Percentiles rank a stretch among this genome's conserved stretches.
These are phyloP conservation scores for Therioaphis trifolii DNA, from an alignment of 2,888 invertebrate genomes.

Conservation along the genomic window DNA sequence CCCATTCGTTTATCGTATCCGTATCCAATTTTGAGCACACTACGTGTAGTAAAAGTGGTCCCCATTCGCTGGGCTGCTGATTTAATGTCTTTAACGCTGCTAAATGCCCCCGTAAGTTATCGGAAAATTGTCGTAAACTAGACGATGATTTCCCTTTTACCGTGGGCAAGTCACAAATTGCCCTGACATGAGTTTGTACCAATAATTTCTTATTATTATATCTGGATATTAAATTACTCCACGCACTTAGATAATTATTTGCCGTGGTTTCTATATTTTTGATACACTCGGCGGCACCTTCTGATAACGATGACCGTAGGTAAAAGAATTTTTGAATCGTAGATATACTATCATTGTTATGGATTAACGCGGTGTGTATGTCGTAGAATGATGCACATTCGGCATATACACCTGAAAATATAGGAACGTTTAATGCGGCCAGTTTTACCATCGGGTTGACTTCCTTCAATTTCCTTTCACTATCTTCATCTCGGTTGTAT, in stretches of 20 bases:
- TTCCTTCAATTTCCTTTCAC: too few species aligned
- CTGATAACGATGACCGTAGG: not conserved
- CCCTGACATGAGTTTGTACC: not conserved
- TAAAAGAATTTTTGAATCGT: not conserved
- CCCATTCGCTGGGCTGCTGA: not conserved
- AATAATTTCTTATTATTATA: conserved; percentile 1
- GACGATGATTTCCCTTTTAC: not conserved
- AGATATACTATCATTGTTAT: too few species aligned
- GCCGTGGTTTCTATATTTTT: not conserved
- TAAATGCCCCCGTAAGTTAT: not conserved
- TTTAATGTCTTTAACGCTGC: not conserved
- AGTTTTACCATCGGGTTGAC: not conserved
- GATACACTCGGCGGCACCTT: not conserved
- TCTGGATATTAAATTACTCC: too few species aligned
- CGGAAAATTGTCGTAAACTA: not conserved
- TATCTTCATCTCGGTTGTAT: too few species aligned
- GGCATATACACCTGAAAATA: not conserved
- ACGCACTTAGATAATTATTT: not conserved
- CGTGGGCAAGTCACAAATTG: not conserved
- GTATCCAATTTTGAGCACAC: not conserved
- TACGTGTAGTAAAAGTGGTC: not conserved
- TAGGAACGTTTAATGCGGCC: not conserved
- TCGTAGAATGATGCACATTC: not conserved
- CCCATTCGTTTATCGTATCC: not conserved
- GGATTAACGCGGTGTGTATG: not conserved